Evolutionary conservation across 1,140 invertebrate genomes (phyloP), one percentile per base, ranked within the genome.

Genomic region (Bacillus rossius): DNA sequence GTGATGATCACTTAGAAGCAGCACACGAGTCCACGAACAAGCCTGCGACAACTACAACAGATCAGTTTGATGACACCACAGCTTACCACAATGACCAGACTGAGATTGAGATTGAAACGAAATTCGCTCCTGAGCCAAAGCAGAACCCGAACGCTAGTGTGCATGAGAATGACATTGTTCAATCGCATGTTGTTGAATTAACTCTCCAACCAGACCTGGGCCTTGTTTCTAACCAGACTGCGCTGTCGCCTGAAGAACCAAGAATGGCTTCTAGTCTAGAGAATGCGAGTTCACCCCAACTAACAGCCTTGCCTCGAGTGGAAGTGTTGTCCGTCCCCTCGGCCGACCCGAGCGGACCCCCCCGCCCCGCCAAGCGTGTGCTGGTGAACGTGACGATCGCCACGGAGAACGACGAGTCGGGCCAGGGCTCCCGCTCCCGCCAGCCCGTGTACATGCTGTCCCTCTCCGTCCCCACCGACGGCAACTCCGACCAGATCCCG

Each of bases 341-440:
- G 23, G 40, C 19, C 29, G 53, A 55, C 17, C 10, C 17, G 19
- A 45, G 45, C 26, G 53, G 37, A 23, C 45, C 53, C 3, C 16
- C 38, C 19, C 38, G 20, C 10, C 34, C 41, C 29, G 63, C 76
- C 41, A 83, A 82, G 73, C 77, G 80, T 60, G 77, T 89, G 61
- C 75, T 86, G 61, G 84, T 89, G 47, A 90, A 89, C 74, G 77
- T 89, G 55, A 88, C 86, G 2, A 88, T 90, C 65, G 81, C 83
- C 17, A 81, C 83, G 17, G 83, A 84, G 63, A 79, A 81, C 61
- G 77, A 75, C 61, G 17, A 42, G 16, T 29, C 43, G 1, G 54
- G 40, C 19, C 19, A 45, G 22, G 55, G 60, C 16, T 29, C 50
- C 2, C n/a, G 23, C 14, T 19, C 54, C 14, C 55, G 37, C 10